phyloP scores from a whole-genome alignment of 2,113 vertebrate species.

The Seriola dumerili region DNA sequence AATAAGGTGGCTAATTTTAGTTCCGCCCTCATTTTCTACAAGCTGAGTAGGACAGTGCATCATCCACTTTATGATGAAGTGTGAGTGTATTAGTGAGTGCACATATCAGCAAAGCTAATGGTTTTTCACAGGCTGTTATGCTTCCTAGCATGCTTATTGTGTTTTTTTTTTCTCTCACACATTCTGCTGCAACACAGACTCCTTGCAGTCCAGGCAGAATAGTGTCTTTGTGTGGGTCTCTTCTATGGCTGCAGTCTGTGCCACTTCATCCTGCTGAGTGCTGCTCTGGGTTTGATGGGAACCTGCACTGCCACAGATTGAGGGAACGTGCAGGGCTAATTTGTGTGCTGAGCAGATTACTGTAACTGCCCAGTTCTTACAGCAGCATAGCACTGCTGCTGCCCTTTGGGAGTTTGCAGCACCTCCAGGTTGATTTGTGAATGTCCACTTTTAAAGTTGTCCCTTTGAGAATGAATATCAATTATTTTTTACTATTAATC shows the following conservation, averaged over 20 bases:
- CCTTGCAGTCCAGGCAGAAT: conserved; percentile 58
- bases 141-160: conserved; percentile 15
- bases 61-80: conserved; percentile 37
- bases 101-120: conserved; percentile 7
- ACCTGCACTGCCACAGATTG: conserved; percentile 40
- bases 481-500: too few relatives aligned
- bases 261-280: conserved; percentile 68
- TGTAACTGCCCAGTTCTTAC: conserved; percentile 24
- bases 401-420: not conserved
- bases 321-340: conserved; percentile 55
- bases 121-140: conserved; percentile 10
- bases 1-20: conserved; percentile 68
- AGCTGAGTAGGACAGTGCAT: conserved; percentile 26
- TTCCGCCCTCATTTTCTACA: conserved; percentile 52
- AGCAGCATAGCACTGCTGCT: not conserved
- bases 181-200: conserved; percentile 40
- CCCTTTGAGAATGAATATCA: not conserved
- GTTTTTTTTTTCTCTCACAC: conserved; percentile 17
- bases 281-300: conserved; percentile 46
- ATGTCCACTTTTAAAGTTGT: conserved; percentile 29
- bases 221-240: conserved; percentile 64
- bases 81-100: conserved; percentile 2
- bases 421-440: not conserved
- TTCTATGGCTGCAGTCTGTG: conserved; percentile 43
- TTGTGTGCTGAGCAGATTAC: conserved; percentile 64